Conservation (phyloP, 1,140 invertebrate species). For the Bombus pascuorum region DNA sequence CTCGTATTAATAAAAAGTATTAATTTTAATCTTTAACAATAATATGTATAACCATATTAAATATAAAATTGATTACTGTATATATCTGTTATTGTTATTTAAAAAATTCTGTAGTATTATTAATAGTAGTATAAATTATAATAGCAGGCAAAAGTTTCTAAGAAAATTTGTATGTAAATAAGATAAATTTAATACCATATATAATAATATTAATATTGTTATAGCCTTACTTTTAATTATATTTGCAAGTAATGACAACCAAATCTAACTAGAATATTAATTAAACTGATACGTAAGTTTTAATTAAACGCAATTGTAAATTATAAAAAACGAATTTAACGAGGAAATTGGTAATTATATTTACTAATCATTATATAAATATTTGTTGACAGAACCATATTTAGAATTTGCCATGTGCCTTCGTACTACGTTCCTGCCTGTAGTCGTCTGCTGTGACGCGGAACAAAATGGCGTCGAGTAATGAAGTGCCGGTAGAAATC, state of each 20-base stretch:
- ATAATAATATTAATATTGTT: not conserved
- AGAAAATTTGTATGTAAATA: no score
- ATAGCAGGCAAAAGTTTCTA: no score
- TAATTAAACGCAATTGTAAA: not conserved
- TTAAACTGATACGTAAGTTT: not conserved
- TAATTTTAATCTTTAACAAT: not conserved
- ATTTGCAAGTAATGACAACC: not conserved
- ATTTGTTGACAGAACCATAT: conserved; percentile 31
- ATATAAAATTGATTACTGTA: not conserved
- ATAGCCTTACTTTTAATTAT: not conserved
- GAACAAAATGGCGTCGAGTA: conserved; percentile 78
- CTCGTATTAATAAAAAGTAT: not conserved
- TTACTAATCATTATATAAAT: not conserved
- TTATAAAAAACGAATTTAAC: not conserved
- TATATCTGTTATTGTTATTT: not conserved
- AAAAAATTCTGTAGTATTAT: not conserved
- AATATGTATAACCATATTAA: not conserved
- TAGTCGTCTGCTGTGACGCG: conserved; percentile 71
- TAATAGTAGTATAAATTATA: no score
- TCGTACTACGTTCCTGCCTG: conserved; percentile 50
- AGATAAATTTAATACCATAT: no score
- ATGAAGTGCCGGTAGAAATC: conserved; percentile 79
- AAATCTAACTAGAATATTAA: not conserved
- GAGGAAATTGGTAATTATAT: not conserved
- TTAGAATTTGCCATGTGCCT: conserved; percentile 32